Evolutionary conservation across 2,888 invertebrate genomes (phyloP), one percentile per base, ranked within the genome.

Genomic region (Diplolepis rosae): DNA sequence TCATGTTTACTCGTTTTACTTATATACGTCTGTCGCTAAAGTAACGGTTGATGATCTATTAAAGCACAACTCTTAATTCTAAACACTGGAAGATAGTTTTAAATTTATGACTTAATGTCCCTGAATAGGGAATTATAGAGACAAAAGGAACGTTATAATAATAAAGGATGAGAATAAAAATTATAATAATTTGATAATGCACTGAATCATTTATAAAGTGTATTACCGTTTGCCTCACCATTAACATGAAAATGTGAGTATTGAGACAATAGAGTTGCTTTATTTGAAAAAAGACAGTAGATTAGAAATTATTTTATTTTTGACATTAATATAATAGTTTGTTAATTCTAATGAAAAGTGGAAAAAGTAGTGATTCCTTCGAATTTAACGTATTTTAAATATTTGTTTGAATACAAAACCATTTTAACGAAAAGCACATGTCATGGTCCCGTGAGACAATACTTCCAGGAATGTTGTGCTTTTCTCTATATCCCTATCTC

Each of bases 401-500:
- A 24, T 61, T 61, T 7, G n/a, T 39, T 6, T 35, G 24, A 35
- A 35, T n/a, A 35, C 35, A 35, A 56, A 61, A 61, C 56, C 35
- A 61, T 22, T 22, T 2, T 13, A 61, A 61, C 22, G 22, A 24
- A 13, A 32, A 61, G 1, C 18, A 61, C 35, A 32, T 35, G 35
- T 24, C 6, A 5, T 61, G 18, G 39, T 39, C 56, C 35, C 56
- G 5, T 35, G 56, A 61, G 56, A 61, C 22, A 61, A 61, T n/a
- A 24, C 2, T 35, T 3, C 24, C 6, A 39, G 56, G 56, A 61
- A 61, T 45, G 45, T 45, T 18, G 45, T 22, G 18, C 18, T 45
- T 61, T 35, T 39, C 56, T 61, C 54, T 56, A 18, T 18, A 56
- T 22, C 18, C 54, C n/a, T 30, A 18, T n/a, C n/a, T n/a, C 54